Conservation (phyloP, 2,888 invertebrate species). For the Cynaeus angustus region DNA sequence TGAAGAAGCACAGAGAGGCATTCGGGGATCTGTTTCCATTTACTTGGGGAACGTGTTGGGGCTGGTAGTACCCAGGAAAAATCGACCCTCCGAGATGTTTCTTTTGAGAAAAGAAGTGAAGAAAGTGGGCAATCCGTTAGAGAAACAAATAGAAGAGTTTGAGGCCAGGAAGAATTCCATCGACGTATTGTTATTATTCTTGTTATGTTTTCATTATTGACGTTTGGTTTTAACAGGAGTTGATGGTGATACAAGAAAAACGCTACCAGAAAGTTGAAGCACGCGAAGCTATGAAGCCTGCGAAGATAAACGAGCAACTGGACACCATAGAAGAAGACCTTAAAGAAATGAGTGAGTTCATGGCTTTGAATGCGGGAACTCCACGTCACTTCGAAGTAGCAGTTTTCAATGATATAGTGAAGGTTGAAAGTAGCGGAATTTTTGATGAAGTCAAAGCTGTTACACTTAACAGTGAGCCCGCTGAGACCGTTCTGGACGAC, state of each 20-base stretch:
- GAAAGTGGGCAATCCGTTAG: slow-evolving; percentile 63
- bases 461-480: slow-evolving; percentile 64
- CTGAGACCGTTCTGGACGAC: slow-evolving; percentile 63
- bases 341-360: slow-evolving; percentile 39
- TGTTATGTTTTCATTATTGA: not conserved
- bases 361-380: not conserved
- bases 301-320: slow-evolving; percentile 36
- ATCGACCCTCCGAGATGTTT: slow-evolving; percentile 60
- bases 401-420: slow-evolving; percentile 65
- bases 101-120: slow-evolving; percentile 62
- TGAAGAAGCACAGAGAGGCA: slow-evolving; percentile 58
- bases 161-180: slow-evolving; percentile 50
- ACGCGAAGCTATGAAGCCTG: slow-evolving; percentile 42
- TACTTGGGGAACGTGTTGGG: slow-evolving; percentile 62
- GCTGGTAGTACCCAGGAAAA: slow-evolving; percentile 63
- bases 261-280: slow-evolving; percentile 34
- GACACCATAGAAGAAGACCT: slow-evolving; percentile 51
- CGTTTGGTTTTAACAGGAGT: slow-evolving; percentile 39
- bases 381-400: slow-evolving; percentile 57
- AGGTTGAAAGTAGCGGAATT: slow-evolving; percentile 62
- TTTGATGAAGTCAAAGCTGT: slow-evolving; percentile 60
- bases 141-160: slow-evolving; percentile 62
- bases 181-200: slow-evolving; percentile 61
- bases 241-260: slow-evolving; percentile 42
- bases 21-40: slow-evolving; percentile 63